phyloP scores from a whole-genome alignment of 1,140 invertebrate genomes.

The Halotydeus destructor region DNA sequence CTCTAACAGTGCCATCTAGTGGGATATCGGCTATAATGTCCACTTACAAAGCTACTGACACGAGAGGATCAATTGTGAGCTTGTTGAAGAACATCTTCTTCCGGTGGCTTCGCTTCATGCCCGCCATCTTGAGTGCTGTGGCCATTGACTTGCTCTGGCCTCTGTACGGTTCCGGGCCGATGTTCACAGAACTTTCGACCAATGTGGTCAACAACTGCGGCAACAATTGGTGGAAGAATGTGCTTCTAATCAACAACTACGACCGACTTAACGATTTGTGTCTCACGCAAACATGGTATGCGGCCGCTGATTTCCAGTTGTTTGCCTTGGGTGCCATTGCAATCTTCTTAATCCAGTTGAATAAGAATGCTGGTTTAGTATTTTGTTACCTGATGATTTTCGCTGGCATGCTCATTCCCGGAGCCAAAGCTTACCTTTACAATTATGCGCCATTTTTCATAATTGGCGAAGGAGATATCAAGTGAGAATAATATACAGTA shows the following conservation, averaged over 20 bases:
- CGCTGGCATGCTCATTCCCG: background rate
- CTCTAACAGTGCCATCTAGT: too few relatives aligned
- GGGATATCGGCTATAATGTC: too few relatives aligned
- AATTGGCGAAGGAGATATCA: background rate
- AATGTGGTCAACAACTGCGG: background rate
- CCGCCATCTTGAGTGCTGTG: background rate
- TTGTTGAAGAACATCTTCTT: too few relatives aligned
- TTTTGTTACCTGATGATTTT: background rate
- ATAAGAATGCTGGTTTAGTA: background rate
- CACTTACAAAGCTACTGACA: too few relatives aligned
- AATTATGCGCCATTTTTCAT: background rate
- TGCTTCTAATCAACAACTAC: background rate
- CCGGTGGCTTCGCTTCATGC: background rate
- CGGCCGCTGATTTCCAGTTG: background rate
- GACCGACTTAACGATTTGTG: background rate
- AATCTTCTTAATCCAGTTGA: background rate
- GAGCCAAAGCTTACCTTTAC: background rate
- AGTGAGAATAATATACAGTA: background rate
- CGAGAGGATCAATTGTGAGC: too few relatives aligned
- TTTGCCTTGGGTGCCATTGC: background rate
- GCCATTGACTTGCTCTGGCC: conserved; percentile 2
- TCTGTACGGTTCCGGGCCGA: background rate
- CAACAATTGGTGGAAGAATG: background rate
- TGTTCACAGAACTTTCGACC: background rate
- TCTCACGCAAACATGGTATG: conserved; percentile 1